Conservation (phyloP, 2,797 vertebrate species). For the Fistularia tabacaria region DNA sequence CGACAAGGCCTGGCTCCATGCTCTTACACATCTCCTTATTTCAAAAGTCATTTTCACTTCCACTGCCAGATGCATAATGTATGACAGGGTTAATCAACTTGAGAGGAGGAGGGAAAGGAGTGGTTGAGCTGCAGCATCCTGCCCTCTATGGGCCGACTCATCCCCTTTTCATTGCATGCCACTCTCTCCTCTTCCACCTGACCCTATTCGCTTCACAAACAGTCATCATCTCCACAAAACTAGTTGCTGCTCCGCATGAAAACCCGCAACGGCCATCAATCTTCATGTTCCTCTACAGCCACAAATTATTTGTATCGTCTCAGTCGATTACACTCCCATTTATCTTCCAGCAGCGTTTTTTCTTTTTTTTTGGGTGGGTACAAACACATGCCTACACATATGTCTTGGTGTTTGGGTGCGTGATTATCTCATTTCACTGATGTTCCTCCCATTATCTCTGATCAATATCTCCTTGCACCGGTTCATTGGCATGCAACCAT, state of each 20-base stretch:
- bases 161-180: constrained; percentile 1
- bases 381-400: constrained; percentile 11
- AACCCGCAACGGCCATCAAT: constrained; percentile 57
- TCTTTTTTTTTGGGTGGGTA: constrained; percentile 7
- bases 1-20: constrained; percentile 7
- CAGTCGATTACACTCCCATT: constrained; percentile 64
- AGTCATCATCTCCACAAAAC: constrained; percentile 18
- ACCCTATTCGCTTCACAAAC: constrained; percentile 7
- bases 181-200: neutral
- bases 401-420: constrained; percentile 7
- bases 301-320: constrained; percentile 72
- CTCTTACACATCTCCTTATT: constrained; percentile 42
- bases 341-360: constrained; percentile 41
- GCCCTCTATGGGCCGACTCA: constrained; percentile 42
- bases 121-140: constrained; percentile 24
- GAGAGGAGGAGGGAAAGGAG: constrained; percentile 16
- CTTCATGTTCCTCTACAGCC: constrained; percentile 65
- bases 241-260: constrained; percentile 28
- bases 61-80: constrained; percentile 50
- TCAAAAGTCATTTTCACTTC: constrained; percentile 55
- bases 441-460: constrained; percentile 47
- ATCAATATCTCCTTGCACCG: constrained; percentile 47
- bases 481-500: too few relatives aligned
- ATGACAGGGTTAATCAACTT: constrained; percentile 51
- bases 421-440: constrained; percentile 4